Evolutionary conservation across 2,797 vertebrate genomes (phyloP).

Genomic region (Danio albolineatus): DNA sequence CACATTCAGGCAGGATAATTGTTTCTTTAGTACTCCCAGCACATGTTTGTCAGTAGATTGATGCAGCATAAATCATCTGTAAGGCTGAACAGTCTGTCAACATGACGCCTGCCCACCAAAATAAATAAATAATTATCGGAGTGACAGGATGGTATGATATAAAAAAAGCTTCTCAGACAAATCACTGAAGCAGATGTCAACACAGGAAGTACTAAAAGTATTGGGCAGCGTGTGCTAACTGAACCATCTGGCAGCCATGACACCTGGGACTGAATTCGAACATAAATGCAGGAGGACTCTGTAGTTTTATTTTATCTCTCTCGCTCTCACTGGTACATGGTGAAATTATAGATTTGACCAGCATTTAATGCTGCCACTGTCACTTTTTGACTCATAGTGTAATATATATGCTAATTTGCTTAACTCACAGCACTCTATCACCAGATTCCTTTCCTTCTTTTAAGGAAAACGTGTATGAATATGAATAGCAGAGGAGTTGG

Average conservation of each 20-base stretch:
- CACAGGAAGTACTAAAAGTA: conserved; percentile 34
- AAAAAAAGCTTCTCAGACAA: conserved; percentile 32
- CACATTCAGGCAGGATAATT: conserved; percentile 44
- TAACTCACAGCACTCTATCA: conserved; percentile 44
- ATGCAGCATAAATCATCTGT: conserved; percentile 58
- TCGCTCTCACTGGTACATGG: conserved; percentile 17
- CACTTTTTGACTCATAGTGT: conserved; percentile 50
- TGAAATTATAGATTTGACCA: conserved; percentile 39
- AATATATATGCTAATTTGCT: conserved; percentile 61
- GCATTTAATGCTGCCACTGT: conserved; percentile 17
- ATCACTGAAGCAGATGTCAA: conserved; percentile 45
- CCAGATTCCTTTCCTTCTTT: conserved; percentile 31
- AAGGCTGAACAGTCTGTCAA: conserved; percentile 51
- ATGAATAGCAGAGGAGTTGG: conserved; percentile 41
- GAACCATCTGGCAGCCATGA: conserved; percentile 27
- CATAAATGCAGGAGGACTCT: conserved; percentile 35
- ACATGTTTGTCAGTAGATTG: conserved; percentile 55
- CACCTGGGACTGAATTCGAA: conserved; percentile 24
- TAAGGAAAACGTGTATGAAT: conserved; percentile 40
- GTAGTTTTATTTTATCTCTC: conserved; percentile 5
- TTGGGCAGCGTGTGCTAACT: conserved; percentile 1
- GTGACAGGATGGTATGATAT: not conserved
- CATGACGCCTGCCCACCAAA: conserved; percentile 42
- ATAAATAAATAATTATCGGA: conserved; percentile 33
- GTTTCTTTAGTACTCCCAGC: conserved; percentile 49